Percentiles rank a stretch among this genome's conserved stretches.
Evolutionary conservation across 2,888 invertebrate species (phyloP).

Genomic region (Cerastis leucographa): DNA sequence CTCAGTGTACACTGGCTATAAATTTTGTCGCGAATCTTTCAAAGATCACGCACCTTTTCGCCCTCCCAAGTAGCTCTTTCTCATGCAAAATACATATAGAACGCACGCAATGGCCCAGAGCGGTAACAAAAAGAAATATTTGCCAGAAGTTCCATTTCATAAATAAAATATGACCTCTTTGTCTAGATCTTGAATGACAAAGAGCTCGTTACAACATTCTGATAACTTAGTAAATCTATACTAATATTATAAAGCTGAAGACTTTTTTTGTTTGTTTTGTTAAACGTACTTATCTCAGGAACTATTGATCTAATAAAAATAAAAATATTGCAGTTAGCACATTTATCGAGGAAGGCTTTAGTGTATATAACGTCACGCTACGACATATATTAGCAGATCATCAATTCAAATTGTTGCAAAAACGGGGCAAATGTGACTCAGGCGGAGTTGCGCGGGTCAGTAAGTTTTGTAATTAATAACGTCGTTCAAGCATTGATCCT

Average conservation of each 20-base stretch:
- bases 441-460: too few species aligned
- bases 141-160: conserved; percentile 32
- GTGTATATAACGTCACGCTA: too few species aligned
- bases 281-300: too few species aligned
- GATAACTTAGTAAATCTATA: neutral
- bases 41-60: conserved; percentile 67
- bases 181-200: neutral
- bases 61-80: conserved; percentile 65
- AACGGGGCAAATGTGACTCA: too few species aligned
- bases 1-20: conserved; percentile 55
- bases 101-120: conserved; percentile 63
- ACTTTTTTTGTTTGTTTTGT: too few species aligned
- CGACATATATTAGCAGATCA: too few species aligned
- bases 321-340: too few species aligned
- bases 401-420: too few species aligned
- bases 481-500: neutral
- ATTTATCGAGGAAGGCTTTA: too few species aligned
- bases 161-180: neutral
- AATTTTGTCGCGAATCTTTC: conserved; percentile 62
- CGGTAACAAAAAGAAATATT: conserved; percentile 5
- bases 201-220: neutral
- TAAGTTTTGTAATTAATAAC: too few species aligned
- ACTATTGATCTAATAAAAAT: too few species aligned
- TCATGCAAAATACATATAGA: conserved; percentile 69
- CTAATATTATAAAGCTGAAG: too few species aligned